Conservation (phyloP, 2,888 invertebrate genomes). For the Itoplectis maculator region DNA sequence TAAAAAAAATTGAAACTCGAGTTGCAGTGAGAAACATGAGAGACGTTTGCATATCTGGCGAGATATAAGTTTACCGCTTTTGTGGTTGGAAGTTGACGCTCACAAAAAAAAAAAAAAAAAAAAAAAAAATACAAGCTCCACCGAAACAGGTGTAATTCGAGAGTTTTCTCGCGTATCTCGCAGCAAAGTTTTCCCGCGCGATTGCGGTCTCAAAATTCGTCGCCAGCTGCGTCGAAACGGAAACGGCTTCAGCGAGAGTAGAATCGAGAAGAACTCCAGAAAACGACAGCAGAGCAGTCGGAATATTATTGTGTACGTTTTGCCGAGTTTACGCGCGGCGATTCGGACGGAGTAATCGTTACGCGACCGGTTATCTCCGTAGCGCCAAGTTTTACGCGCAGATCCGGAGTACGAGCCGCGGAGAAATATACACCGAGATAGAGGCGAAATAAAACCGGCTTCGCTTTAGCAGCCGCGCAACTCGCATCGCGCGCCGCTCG, state of each 20-base stretch:
- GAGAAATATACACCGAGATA: not conserved
- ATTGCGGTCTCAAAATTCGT: conserved; percentile 42
- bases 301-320: conserved; percentile 9
- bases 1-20: not conserved
- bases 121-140: not conserved
- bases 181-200: conserved; percentile 22
- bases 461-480: not conserved
- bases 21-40: not conserved
- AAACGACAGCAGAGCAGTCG: not conserved
- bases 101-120: conserved; percentile 9
- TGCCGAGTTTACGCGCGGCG: conserved; percentile 7
- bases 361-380: conserved; percentile 38
- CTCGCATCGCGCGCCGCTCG: no score
- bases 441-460: conserved; percentile 1
- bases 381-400: not conserved
- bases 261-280: conserved; percentile 3
- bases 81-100: conserved; percentile 33
- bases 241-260: conserved; percentile 23
- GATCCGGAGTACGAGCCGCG: conserved; percentile 3
- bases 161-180: conserved; percentile 12
- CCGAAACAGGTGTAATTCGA: conserved; percentile 33
- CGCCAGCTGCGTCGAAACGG: conserved; percentile 17
- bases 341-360: conserved; percentile 23
- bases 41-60: not conserved
- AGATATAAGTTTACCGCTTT: conserved; percentile 28